Evolutionary conservation across 1,140 invertebrate species (phyloP).

Genomic region (Drosophila athabasca): DNA sequence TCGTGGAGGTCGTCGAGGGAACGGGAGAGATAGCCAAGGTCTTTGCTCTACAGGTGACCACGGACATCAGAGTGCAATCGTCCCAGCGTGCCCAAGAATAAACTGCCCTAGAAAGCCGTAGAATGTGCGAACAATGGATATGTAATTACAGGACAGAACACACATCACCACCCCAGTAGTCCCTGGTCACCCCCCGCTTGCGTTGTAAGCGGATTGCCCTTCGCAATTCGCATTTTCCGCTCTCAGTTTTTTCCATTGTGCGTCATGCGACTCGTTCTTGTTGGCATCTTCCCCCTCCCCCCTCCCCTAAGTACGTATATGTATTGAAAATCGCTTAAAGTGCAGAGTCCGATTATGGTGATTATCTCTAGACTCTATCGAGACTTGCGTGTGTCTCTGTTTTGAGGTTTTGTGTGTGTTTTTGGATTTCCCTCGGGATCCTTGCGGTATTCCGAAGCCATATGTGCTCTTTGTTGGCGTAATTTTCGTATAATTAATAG

Average conservation of each 20-base stretch:
- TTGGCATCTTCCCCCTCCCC: not conserved
- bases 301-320: constrained; percentile 7
- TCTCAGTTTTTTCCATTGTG: constrained; percentile 63
- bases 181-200: not conserved
- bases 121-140: constrained; percentile 39
- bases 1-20: constrained; percentile 54
- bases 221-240: constrained; percentile 50
- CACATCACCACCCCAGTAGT: not conserved
- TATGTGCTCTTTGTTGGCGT: constrained; percentile 65
- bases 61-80: constrained; percentile 27
- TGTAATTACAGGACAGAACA: constrained; percentile 58
- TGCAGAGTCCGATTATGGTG: constrained; percentile 74
- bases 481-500: constrained; percentile 70
- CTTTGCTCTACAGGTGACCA: constrained; percentile 65
- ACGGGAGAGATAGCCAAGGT: constrained; percentile 60
- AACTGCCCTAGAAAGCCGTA: constrained; percentile 9
- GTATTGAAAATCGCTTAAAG: constrained; percentile 81
- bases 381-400: constrained; percentile 57
- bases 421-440: constrained; percentile 67
- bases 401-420: constrained; percentile 12
- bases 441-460: constrained; percentile 64
- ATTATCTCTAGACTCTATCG: constrained; percentile 68
- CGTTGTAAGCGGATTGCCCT: constrained; percentile 67
- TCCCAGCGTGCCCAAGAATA: constrained; percentile 6
- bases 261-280: constrained; percentile 51